phyloP scores from a whole-genome alignment of 2,888 invertebrate species.

The Eristalis intricaria region DNA sequence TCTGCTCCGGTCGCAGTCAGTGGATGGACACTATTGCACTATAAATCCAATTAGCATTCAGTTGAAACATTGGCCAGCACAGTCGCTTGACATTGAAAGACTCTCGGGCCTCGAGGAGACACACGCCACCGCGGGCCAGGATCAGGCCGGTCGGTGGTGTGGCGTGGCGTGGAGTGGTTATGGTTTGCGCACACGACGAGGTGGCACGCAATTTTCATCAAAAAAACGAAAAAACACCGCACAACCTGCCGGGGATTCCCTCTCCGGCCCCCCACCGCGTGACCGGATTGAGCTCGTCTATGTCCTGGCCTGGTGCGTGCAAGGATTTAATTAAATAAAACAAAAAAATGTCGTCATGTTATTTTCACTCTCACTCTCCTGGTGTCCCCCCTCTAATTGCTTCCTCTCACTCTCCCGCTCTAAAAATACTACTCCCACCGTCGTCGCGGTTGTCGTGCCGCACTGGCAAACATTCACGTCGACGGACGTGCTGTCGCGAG shows the following conservation, averaged over 20 bases:
- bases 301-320: conserved; percentile 48
- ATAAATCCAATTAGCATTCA: conserved; percentile 69
- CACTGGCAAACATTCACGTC: not conserved
- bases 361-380: conserved; percentile 57
- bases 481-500: not conserved
- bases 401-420: conserved; percentile 4
- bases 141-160: not conserved
- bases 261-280: not conserved
- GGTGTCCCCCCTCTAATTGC: conserved; percentile 7
- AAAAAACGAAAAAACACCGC: not conserved
- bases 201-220: conserved; percentile 54
- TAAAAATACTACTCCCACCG: conserved; percentile 3
- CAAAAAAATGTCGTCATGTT: conserved; percentile 54
- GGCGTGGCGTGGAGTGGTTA: conserved; percentile 18
- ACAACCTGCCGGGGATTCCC: not conserved
- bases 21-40: conserved; percentile 68
- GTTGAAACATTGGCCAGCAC: conserved; percentile 40
- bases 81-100: conserved; percentile 66
- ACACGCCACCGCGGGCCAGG: not conserved
- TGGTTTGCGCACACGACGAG: conserved; percentile 37
- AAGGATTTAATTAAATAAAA: conserved; percentile 69
- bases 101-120: conserved; percentile 19
- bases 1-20: not conserved
- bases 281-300: not conserved
- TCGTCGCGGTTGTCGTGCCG: not conserved